These are phyloP conservation scores for Limnephilus lunatus DNA, from an alignment of 2,888 invertebrate species.

Conservation along the genomic window DNA sequence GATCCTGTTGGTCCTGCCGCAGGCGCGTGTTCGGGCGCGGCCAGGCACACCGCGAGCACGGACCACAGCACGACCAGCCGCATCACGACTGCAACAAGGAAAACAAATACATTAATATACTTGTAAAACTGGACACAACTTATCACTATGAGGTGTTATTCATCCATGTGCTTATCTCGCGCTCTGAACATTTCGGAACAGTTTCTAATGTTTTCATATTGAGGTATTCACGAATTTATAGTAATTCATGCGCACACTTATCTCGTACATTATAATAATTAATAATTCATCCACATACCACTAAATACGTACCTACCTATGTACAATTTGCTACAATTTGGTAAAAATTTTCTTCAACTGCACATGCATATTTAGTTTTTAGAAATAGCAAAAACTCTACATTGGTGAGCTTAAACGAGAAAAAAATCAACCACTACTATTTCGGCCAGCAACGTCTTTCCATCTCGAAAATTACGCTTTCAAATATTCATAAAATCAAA, in stretches of 20 bases:
- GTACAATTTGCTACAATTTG: too few relatives aligned
- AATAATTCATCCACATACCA: too few relatives aligned
- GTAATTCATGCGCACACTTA: not conserved
- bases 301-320: too few relatives aligned
- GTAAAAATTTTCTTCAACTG: too few relatives aligned
- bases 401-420: too few relatives aligned
- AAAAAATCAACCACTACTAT: not conserved
- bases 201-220: too few relatives aligned
- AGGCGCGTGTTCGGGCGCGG: slow-evolving; percentile 73
- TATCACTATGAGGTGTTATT: not conserved
- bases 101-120: slow-evolving; percentile 16
- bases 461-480: not conserved
- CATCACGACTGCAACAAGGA: slow-evolving; percentile 58
- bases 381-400: too few relatives aligned
- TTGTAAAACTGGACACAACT: not conserved
- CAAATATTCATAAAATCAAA: not conserved
- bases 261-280: too few relatives aligned
- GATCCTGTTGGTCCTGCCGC: slow-evolving; percentile 70
- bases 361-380: too few relatives aligned
- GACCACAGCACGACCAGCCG: slow-evolving; percentile 73
- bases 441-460: not conserved
- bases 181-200: not conserved
- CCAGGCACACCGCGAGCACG: slow-evolving; percentile 70
- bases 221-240: not conserved
- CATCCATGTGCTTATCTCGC: too few relatives aligned